Evolutionary conservation across 2,113 vertebrate species (phyloP), one percentile per base, ranked within the genome.

Genomic region (Willisornis vidua): DNA sequence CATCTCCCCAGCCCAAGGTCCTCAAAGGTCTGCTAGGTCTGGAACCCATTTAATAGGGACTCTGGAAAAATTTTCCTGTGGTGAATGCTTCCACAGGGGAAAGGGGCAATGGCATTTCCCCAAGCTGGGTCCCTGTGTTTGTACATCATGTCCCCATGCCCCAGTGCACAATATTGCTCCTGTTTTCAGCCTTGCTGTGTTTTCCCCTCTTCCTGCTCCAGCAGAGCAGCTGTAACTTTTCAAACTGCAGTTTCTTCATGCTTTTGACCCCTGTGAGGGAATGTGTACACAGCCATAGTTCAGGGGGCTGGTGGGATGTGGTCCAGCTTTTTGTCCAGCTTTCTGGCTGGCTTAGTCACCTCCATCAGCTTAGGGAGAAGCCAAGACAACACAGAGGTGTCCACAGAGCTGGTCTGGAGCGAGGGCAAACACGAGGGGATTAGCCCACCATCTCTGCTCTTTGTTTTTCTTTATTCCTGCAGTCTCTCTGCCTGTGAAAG

Each of bases 121-220:
- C 9, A 1, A 1, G 0, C 23, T 19, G 29, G 28, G 31, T 43
- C 0, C 0, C 33, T 45, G 62, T 46, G 55, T 51, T 51, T 48
- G 19, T 19, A 1, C 39, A 4, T 19, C 7, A 0, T 0, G 0
- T 43, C 31, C 45, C 51, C 33, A 1, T 0, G 7, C 29, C 67
- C 29, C 0, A 0, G 16, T 22, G 82, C 52, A 78, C 61, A 35
- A 12, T 26, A 5, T 55, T 29, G 0, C 0, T 5, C 74, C 62
- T 92, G 79, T 7, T 54, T 90, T 88, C 0, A 0, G 37, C 16
- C 75, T 58, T 0, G 0, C 55, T 80, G 5, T 70, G 28, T 90
- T 77, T 83, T 51, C 61, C 68, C 66, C 55, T 49, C 28, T 0
- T 4, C 20, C 68, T 14, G 46, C 58, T 70, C 73, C 61, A 15